Base-by-base conservation (phyloP, 2,888 invertebrate species). In the Mongoloraphidia duomilia region DNA sequence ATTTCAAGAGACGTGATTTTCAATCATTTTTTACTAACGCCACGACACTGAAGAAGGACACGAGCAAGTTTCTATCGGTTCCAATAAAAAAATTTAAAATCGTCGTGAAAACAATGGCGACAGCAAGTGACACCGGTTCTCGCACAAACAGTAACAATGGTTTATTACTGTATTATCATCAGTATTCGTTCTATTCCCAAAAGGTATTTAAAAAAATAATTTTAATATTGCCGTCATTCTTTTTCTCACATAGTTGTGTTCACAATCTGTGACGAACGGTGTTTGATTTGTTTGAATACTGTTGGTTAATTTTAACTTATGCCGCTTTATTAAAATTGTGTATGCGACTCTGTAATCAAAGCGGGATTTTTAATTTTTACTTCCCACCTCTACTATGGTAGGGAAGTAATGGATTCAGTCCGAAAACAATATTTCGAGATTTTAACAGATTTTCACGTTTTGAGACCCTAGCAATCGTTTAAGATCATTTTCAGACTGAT, bases 171-270 rank as follows among this genome's bases (percentile, higher is more conserved):
- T 84, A 81, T 61, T 79, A 79, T 59, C 80, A 82, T 65, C 77
- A 79, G 53, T 82, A 82, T 64, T 83, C 82, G 57, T 83, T 79
- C 64, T 82, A 82, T 62, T 82, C 82, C 36, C 83, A 83, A 72
- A 83, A 83, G 79, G 84, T 84, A 72, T 65, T 64, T 54, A 33
- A 37, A 17, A 26, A 26, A 1, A 26, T 6, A 6, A 26, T 26
- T 26, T 26, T 26, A 26, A 26, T 26, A 6, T 26, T 41, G 34
- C 42, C 35, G 36, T 35, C 35, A 14, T 41, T 2, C 34, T 33
- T 9, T 12, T 35, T 17, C 33, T 9, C 13, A 9, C n/a, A n/a
- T 34, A 38, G 14, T 38, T 17, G 11, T 41, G 3, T 13, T n/a
- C 14, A 26, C 26, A 26, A 26, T 26, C 26, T 26, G 6, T 26